Evolutionary conservation across 2,888 invertebrate species (phyloP).

Genomic region (Hirtodrosophila duncani): DNA sequence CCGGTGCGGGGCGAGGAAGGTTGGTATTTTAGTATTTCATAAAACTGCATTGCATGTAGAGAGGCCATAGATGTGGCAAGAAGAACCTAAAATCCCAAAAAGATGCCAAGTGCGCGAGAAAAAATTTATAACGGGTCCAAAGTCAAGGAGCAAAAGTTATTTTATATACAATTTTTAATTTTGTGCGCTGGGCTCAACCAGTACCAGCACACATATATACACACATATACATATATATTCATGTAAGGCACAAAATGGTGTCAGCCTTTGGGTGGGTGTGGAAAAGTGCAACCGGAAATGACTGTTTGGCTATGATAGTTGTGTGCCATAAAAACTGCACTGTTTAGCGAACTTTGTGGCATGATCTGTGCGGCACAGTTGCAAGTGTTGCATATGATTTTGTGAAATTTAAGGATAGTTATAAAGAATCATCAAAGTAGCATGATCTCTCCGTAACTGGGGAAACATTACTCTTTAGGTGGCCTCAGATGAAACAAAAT

Average conservation of each 20-base stretch:
- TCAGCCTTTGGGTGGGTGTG: slow-evolving; percentile 57
- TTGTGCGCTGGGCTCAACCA: slow-evolving; percentile 14
- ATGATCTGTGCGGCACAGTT: too few relatives aligned
- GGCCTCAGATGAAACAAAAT: too few relatives aligned
- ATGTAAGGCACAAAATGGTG: slow-evolving; percentile 51
- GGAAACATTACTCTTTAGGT: too few relatives aligned
- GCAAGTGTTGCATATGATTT: too few relatives aligned
- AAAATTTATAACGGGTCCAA: slow-evolving; percentile 54
- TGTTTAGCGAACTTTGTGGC: too few relatives aligned
- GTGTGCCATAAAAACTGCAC: neutral
- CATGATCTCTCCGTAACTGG: too few relatives aligned
- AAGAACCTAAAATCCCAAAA: neutral
- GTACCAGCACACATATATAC: slow-evolving; percentile 21
- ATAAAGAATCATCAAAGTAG: too few relatives aligned
- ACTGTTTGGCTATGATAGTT: too few relatives aligned
- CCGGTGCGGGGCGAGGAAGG: too few relatives aligned
- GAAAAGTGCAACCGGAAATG: slow-evolving; percentile 16
- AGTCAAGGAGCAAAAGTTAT: slow-evolving; percentile 66
- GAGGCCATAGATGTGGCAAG: neutral
- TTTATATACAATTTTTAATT: slow-evolving; percentile 55
- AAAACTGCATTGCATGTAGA: neutral
- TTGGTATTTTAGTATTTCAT: too few relatives aligned
- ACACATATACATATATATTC: neutral
- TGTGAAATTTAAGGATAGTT: too few relatives aligned
- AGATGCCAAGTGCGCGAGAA: slow-evolving; percentile 30